Evolutionary conservation across 2,113 vertebrate genomes (phyloP), one percentile per base, ranked within the genome.

Genomic region (Caranx melampygus): DNA sequence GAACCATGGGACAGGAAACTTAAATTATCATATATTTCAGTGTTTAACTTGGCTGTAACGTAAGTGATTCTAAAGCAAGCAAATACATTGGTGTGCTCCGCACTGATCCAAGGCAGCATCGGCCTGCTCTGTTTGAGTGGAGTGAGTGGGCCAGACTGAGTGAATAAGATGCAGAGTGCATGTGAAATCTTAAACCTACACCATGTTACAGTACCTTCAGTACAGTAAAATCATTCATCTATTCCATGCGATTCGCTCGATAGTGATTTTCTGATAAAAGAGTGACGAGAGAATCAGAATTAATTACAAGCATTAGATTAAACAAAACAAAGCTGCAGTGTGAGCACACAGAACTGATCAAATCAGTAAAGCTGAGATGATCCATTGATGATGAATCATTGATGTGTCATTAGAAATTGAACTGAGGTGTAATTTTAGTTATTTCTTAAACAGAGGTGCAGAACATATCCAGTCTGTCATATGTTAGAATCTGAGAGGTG

Each of bases 41-140:
- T 14, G 5, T 47, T 51, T 18, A 12, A 33, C 18, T 52, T 15
- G 3, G 10, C 47, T 73, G 18, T 15, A 6, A 47, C 35, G 6
- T 4, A 33, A 21, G 8, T 62, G 35, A 51, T 4, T 21, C 21
- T 66, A 11, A 51, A 72, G 69, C 60, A 60, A 79, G 79, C 72
- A 73, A 16, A 64, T 37, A 40, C 5, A 13, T 66, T 5, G 2
- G 16, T 69, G 20, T 72, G 65, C 42, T 63, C 61, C 18, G 68
- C 49, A 14, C 34, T 54, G 34, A 13, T 16, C 45, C 5, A 33
- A 1, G 73, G 21, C 70, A 12, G 34, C 37, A 34, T 51, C 34
- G 0, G 51, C 13, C 2, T 33, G 20, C 11, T 20, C 45, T 47
- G 54, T 47, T 62, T 61, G 60, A 71, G 13, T 64, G 71, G 37